Evolutionary conservation across 1,140 invertebrate genomes (phyloP).

Genomic region (Oryzaephilus surinamensis): DNA sequence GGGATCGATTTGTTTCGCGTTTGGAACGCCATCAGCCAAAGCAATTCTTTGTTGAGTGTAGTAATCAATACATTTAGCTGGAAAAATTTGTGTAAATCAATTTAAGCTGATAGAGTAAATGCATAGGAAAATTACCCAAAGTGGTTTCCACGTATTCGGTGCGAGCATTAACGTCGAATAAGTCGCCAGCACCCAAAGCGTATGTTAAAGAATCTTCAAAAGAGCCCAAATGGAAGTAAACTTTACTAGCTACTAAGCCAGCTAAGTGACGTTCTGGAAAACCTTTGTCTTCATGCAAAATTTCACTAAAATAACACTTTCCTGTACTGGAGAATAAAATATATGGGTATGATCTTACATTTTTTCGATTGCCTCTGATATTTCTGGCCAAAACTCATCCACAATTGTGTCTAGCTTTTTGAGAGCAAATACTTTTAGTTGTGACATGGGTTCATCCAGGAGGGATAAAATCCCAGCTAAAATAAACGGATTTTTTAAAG

Average conservation of each 20-base stretch:
- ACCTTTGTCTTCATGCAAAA: constrained; percentile 82
- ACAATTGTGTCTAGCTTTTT: constrained; percentile 89
- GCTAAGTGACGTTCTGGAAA: constrained; percentile 87
- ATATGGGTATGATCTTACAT: constrained; percentile 51
- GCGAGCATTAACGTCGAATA: constrained; percentile 88
- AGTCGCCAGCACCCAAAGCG: constrained; percentile 81
- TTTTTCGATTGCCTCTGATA: constrained; percentile 94
- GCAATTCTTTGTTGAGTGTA: constrained; percentile 81
- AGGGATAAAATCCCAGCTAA: constrained; percentile 90
- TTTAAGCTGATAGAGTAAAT: too few species aligned
- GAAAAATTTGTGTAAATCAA: constrained; percentile 24
- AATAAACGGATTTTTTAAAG: constrained; percentile 5
- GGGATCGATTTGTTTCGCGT: constrained; percentile 67
- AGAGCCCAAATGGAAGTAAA: constrained; percentile 94
- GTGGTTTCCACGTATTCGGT: constrained; percentile 96
- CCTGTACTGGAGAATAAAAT: not conserved
- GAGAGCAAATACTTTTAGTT: constrained; percentile 86
- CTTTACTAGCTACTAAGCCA: constrained; percentile 95
- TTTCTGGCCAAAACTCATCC: constrained; percentile 97
- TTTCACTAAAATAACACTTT: constrained; percentile 56
- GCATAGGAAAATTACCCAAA: constrained; percentile 65
- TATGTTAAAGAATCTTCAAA: constrained; percentile 93
- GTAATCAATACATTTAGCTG: constrained; percentile 89
- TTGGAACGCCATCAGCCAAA: constrained; percentile 48
- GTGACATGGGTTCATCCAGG: constrained; percentile 84